phyloP scores from a whole-genome alignment of 2,888 invertebrate species.

The Chymomyza procnemis region DNA sequence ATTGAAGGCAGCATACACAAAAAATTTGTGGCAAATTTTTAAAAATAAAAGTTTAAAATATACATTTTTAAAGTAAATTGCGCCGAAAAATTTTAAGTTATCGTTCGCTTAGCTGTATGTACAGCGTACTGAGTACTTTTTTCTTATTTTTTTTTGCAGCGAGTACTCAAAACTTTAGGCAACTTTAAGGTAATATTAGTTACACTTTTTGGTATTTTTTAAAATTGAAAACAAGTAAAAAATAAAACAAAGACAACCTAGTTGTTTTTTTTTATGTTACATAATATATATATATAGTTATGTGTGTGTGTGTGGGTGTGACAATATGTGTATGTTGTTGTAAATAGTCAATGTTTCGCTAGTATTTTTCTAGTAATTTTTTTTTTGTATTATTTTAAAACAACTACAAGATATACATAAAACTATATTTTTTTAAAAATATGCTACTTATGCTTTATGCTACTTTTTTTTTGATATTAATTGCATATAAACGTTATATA shows the following conservation, averaged over 20 bases:
- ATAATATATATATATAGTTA: background rate
- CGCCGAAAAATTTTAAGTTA: background rate
- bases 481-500: conserved; percentile 17
- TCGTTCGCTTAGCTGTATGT: background rate
- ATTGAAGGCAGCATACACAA: conserved; percentile 13
- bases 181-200: background rate
- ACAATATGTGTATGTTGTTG: background rate
- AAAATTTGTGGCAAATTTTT: background rate
- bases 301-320: conserved; percentile 2
- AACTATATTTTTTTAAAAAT: conserved; percentile 7
- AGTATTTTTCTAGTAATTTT: background rate
- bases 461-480: background rate
- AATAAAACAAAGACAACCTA: background rate
- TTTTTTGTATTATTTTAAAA: conserved; percentile 37
- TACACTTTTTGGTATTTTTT: too few species aligned
- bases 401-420: conserved; percentile 61
- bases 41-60: background rate
- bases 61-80: background rate
- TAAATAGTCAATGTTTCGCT: background rate
- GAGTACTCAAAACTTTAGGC: background rate
- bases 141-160: too few species aligned
- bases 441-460: background rate
- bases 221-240: background rate
- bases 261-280: background rate
- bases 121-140: background rate